Conservation (phyloP, 2,888 invertebrate species). For the Apoderus coryli region DNA sequence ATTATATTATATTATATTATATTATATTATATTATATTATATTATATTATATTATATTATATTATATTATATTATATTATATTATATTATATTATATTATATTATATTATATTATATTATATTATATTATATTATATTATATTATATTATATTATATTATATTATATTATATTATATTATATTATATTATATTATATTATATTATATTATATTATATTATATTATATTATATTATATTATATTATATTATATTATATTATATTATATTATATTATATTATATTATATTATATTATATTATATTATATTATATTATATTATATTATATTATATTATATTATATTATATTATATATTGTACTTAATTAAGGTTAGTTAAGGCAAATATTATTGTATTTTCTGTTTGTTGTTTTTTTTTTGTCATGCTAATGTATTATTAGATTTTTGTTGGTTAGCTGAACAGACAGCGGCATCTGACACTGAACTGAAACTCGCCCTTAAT, state of each 20-base stretch:
- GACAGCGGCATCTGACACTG: no score
- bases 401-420: no score
- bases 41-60: constrained; percentile 3
- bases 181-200: constrained; percentile 3
- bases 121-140: constrained; percentile 3
- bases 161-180: constrained; percentile 3
- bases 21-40: constrained; percentile 3
- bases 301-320: constrained; percentile 3
- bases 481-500: no score
- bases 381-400: no score
- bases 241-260: constrained; percentile 3
- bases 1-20: constrained; percentile 3
- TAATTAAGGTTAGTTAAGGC: no score
- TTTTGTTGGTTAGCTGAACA: no score
- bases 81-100: constrained; percentile 3
- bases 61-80: constrained; percentile 3
- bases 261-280: constrained; percentile 3
- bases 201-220: constrained; percentile 3
- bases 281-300: constrained; percentile 3
- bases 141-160: constrained; percentile 3
- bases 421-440: no score
- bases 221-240: constrained; percentile 3
- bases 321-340: constrained; percentile 3
- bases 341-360: constrained; percentile 3
- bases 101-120: constrained; percentile 3